Evolutionary conservation across 2,888 invertebrate genomes (phyloP).

Genomic region (Diadegma fenestrale): DNA sequence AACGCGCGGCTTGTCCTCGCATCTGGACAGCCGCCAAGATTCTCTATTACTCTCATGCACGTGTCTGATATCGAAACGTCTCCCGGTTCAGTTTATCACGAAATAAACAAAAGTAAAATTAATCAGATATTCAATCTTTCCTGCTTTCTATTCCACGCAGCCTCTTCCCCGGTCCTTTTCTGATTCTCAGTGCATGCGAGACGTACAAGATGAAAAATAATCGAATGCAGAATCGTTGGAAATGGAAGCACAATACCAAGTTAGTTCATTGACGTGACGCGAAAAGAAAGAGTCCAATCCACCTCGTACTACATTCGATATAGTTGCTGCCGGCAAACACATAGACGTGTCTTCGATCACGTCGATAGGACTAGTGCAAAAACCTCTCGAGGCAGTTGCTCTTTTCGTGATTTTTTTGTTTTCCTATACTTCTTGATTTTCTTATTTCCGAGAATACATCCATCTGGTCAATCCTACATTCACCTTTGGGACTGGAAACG

Average conservation of each 20-base stretch:
- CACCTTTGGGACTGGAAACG: conserved; percentile 30
- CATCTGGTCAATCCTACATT: conserved; percentile 36
- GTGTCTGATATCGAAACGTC: conserved; percentile 76
- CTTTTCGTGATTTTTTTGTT: conserved; percentile 23
- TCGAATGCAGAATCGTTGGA: background rate
- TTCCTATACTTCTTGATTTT: background rate
- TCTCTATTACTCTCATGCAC: conserved; percentile 78
- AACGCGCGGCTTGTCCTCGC: conserved; percentile 33
- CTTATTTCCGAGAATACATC: conserved; percentile 25
- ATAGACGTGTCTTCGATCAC: conserved; percentile 31
- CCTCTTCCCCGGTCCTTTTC: background rate
- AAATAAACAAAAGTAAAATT: conserved; percentile 69
- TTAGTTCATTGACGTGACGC: conserved; percentile 54
- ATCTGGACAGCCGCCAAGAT: conserved; percentile 79
- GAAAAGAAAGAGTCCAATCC: conserved; percentile 48
- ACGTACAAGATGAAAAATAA: background rate
- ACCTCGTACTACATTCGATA: conserved; percentile 2
- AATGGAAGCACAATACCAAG: conserved; percentile 10
- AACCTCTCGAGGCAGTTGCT: conserved; percentile 27
- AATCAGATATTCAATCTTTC: conserved; percentile 73
- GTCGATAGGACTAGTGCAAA: conserved; percentile 24
- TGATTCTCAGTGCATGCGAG: background rate
- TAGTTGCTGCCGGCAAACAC: background rate
- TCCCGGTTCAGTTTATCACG: conserved; percentile 30
- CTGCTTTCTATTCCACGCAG: background rate